Evolutionary conservation across 1,140 invertebrate genomes (phyloP), one percentile per base, ranked within the genome.

Genomic region (Maconellicoccus hirsutus): DNA sequence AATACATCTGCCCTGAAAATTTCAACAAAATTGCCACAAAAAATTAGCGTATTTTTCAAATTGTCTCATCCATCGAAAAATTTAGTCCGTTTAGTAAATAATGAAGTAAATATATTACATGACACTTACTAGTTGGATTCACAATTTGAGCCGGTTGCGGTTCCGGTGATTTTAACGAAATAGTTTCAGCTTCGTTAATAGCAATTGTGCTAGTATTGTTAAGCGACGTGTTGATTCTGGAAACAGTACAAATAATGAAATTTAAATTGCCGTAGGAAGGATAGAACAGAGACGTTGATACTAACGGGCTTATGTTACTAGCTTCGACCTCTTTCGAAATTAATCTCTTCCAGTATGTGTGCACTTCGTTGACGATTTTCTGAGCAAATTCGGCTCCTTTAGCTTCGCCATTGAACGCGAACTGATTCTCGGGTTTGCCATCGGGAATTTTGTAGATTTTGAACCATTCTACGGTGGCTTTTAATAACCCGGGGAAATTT

Each of bases 361-460:
- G 82, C 59, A 92, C 91, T 79, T 96, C 92, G 71, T 89, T 86
- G 73, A 98, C 85, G 27, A 98, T 84, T 73, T 89, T 86, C 71
- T 88, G 81, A 42, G 96, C 94, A 83, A 94, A 98, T 52, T 90
- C 90, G 63, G 85, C 86, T 77, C 92, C 86, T 82, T 98, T 98
- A 21, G 94, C 89, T 81, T 98, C 89, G 14, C 93, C 96, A 80
- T 96, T 91, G 79, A 98, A 98, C 8, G 95, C 98, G 86, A 99
- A 99, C 77, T 92, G 85, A 83, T 99, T 99, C 79, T 89, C 87
- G 0, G 95, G 94, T 81, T 99, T 98, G 38, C 96, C 96, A 85
- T 98, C 94, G 69, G 98, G 98, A 77, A 98, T 93, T 83, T 99
- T 99, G 82, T 99, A 99, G 73, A 96, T 92, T 76, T 91, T 90